Base-by-base conservation (phyloP, 2,113 vertebrate genomes). In the Muscicapa adusta region DNA sequence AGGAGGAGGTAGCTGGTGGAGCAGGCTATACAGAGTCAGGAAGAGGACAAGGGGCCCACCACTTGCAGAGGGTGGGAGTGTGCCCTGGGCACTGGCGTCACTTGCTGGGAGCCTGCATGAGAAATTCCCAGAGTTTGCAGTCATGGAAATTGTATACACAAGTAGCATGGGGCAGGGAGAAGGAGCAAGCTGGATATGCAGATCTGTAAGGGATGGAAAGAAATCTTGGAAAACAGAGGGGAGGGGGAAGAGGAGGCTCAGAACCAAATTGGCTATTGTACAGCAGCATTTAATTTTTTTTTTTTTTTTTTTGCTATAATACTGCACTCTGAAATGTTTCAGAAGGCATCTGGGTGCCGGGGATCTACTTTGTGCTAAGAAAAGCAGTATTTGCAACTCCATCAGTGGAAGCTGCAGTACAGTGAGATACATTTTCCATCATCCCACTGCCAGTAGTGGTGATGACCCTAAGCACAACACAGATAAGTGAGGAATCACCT, bases 1-100 rank as follows among this genome's bases (percentile, higher is more conserved):
- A 71, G 91, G 80, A 92, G 84, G 80, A 63, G 57, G 77, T 81
- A 76, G 57, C 53, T 91, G 84, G 38, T 2, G 15, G 53, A 92
- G 68, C 77, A 63, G 72, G 33, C 88, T 66, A 33, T 38, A 9
- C 1, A 15, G 78, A 94, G 92, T 91, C 90, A 90, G 62, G 42
- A 42, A 92, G 83, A 94, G 88, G 72, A 88, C 75, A 88, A 71
- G 95, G 71, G 85, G 63, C 91, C 91, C 82, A 54, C 42, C 0
- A 14, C 72, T 92, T 2, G 0, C 38, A 28, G 79, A 83, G 88
- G 38, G 67, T 86, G 79, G 71, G 88, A 96, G 83, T 16, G 5
- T 93, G 91, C 63, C 91, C 83, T 95, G 91, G 94, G 91, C 88
- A 91, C 5, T 1, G 38, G 75, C 94, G 60, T 83, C 72, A 17